A percentile compares a stretch with the other conserved stretches of the same genome.
Conservation (phyloP, 2,797 vertebrate genomes). For the Ataeniobius toweri region DNA sequence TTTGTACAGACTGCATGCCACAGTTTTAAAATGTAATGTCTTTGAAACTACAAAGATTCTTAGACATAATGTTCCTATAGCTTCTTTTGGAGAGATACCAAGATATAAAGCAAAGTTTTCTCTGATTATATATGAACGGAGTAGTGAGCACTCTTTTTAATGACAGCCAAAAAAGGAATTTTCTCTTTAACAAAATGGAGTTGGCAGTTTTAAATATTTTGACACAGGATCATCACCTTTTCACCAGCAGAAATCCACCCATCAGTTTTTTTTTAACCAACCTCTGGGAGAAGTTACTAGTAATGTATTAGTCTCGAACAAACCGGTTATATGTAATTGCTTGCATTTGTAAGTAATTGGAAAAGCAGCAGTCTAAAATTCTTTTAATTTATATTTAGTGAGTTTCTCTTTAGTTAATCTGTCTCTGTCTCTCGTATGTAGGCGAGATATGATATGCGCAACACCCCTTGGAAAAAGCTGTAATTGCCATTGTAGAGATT, state of each 20-base stretch:
- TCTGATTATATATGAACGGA: no score
- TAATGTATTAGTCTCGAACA: neutral
- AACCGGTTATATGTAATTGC: neutral
- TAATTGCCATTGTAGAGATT: neutral
- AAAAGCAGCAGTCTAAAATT: neutral
- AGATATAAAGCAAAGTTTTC: no score
- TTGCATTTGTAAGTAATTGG: neutral
- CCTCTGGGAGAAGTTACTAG: neutral
- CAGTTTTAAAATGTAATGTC: neutral
- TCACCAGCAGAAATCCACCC: no score
- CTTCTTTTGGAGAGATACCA: no score
- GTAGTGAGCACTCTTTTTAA: no score
- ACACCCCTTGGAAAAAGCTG: neutral
- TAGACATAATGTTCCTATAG: neutral
- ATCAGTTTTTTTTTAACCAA: neutral
- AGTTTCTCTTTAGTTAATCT: neutral
- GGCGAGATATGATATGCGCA: neutral
- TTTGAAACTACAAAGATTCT: neutral
- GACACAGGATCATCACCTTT: neutral
- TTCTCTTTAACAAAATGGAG: neutral
- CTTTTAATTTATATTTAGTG: neutral
- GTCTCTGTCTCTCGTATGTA: neutral
- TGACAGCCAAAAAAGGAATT: neutral
- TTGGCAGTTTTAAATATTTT: neutral
- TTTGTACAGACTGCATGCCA: neutral